Conservation (phyloP, 2,888 invertebrate genomes). For the Netelia melanura region DNA sequence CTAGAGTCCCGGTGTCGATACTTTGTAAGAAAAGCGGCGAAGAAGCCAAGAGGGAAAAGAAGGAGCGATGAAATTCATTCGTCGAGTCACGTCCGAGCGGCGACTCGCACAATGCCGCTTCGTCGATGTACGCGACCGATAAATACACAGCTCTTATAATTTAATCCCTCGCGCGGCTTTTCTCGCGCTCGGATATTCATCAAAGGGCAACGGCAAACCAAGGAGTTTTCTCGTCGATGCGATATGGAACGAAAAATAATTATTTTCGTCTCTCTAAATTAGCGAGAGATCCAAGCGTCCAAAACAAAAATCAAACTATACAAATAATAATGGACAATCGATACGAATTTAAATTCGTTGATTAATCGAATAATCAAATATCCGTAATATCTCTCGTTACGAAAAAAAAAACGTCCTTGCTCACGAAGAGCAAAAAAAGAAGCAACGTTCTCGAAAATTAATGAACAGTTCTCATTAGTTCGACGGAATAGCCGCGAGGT, state of each 20-base stretch:
- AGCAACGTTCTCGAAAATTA: background rate
- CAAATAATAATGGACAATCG: no score
- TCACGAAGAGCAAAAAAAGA: background rate
- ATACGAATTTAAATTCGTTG: no score
- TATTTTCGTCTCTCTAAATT: no score
- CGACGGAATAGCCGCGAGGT: slow-evolving; percentile 29
- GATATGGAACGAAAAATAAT: no score
- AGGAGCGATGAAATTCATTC: slow-evolving; percentile 36
- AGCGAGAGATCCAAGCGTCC: no score
- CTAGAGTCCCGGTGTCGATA: background rate
- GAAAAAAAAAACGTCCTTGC: no score
- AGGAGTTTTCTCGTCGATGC: no score
- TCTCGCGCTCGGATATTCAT: background rate
- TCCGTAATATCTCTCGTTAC: no score
- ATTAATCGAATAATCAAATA: no score
- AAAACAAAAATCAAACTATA: no score
- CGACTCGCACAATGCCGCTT: slow-evolving; percentile 22
- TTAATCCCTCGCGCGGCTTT: background rate
- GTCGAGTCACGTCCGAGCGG: slow-evolving; percentile 46
- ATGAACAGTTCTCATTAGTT: slow-evolving; percentile 30
- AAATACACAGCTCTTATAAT: slow-evolving; percentile 22
- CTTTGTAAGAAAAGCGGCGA: background rate
- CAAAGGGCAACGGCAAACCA: background rate
- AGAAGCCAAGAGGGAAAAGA: background rate
- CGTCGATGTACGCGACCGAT: slow-evolving; percentile 37